Evolutionary conservation across 1,140 invertebrate genomes (phyloP), one percentile per base, ranked within the genome.

Genomic region (Panonychus citri): DNA sequence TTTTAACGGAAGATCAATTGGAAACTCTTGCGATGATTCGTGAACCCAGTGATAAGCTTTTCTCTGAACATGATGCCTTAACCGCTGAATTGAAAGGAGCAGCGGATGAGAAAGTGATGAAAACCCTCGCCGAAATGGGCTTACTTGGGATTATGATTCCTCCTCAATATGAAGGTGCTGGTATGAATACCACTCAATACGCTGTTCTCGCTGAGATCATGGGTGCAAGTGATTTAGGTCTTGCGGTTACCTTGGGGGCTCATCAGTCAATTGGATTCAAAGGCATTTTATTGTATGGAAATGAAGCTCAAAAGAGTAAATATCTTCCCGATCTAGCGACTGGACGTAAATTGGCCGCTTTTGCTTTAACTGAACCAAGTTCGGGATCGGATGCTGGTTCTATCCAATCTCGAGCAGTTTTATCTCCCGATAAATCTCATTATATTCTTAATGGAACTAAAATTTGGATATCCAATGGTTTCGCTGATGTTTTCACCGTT

Each of bases 401-500:
- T 3, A 74, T 76, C 21, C 67, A 69, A 65, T 78, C 78, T 34
- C 75, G 78, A 48, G 66, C 66, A 26, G 65, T 59, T 15, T 52
- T 64, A 10, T 58, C 60, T 46, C 25, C 53, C n/a, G 66, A 67
- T 61, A 62, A 61, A 50, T 65, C 62, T 55, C 59, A 64, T 54
- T 67, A 58, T 65, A 77, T 95, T 57, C 70, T 99, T 1, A 98
- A 97, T 74, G 95, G 94, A 19, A 87, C 82, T 59, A 98, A 98
- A 75, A 90, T 98, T 64, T 99, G 91, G 91, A 99, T 99, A 64
- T 91, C 85, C 63, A 99, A 99, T 51, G 43, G 43, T 21, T 46
- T 46, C n/a, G 43, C 94, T n/a, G 83, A 97, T 65, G 77, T 98
- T 39, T 88, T 98, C 77, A 99, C 95, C 2, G 93, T 99, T 1